These are phyloP conservation scores for Austrofundulus limnaeus DNA, from an alignment of 2,113 vertebrate species.

Conservation along the genomic window DNA sequence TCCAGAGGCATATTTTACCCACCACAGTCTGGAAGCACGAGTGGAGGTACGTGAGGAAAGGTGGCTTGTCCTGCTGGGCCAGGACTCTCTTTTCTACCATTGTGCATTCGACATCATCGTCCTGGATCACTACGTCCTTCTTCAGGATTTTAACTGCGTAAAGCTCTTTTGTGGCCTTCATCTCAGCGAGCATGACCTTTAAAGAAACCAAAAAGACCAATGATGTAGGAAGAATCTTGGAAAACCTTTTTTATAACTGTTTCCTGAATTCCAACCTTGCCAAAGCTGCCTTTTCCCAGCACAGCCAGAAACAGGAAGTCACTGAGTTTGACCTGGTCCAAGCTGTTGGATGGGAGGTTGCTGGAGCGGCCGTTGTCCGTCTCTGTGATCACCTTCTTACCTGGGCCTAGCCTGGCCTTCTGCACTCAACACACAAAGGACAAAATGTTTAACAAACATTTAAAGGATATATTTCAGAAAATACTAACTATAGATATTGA, in stretches of 20 bases:
- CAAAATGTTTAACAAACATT: neutral
- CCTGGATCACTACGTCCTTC: constrained; percentile 97
- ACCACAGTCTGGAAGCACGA: constrained; percentile 98
- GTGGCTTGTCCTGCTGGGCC: constrained; percentile 88
- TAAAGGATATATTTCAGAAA: neutral
- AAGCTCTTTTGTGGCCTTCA: constrained; percentile 86
- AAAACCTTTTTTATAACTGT: neutral
- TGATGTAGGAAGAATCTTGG: neutral
- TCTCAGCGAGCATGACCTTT: constrained; percentile 95
- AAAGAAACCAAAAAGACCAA: neutral
- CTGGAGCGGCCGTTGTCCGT: constrained; percentile 78
- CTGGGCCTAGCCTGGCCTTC: constrained; percentile 96
- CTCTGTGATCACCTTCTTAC: constrained; percentile 87
- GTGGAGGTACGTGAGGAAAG: constrained; percentile 92
- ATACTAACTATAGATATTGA: neutral
- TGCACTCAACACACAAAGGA: constrained; percentile 66
- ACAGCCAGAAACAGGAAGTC: constrained; percentile 96
- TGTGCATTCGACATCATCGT: constrained; percentile 95
- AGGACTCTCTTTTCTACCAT: constrained; percentile 96
- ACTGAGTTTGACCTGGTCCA: constrained; percentile 88
- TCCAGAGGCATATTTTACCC: constrained; percentile 51
- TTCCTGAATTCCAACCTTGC: constrained; percentile 82
- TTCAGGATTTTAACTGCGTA: constrained; percentile 95
- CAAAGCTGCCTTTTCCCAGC: constrained; percentile 95
- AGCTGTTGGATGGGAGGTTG: constrained; percentile 80